Evolutionary conservation across 2,797 vertebrate species (phyloP), one percentile per base, ranked within the genome.

Genomic region (Stomatorhinus walkeri): DNA sequence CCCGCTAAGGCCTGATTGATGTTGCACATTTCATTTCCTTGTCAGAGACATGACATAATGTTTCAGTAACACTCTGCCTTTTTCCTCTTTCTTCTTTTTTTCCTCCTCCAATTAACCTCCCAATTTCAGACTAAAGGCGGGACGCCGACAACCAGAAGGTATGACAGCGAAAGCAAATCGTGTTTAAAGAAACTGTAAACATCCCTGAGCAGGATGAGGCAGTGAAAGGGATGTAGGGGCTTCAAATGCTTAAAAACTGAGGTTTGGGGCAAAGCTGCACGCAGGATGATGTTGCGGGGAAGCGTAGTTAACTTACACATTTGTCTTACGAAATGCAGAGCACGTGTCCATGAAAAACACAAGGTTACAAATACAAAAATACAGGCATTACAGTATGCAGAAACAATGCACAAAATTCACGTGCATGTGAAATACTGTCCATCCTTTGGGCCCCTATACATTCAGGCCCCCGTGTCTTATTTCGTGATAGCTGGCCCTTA

Each of bases 1-100:
- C 90, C 92, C 93, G 94, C 93, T 94, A 90, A 93, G 91, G 93
- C 92, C 93, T 95, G 95, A 96, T 94, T 92, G 95, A 96, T 94
- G 95, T 94, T 94, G 95, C 93, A 93, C 92, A 90, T 94, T 94
- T 96, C 94, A 94, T 95, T 95, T 94, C 94, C 95, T 95, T 94
- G 93, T 95, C 96, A 93, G 92, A 95, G 93, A 94, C 93, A 92
- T 96, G 96, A 96, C 95, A 95, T 95, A 95, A 95, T 91, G 94
- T 94, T 93, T 94, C 94, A 90, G 95, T 95, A 96, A 96, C 94
- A 94, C 94, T 94, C 92, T 91, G 91, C 91, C 92, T 92, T 91
- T 56, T 36, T 88, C 16, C 40, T 81, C 61, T 59, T 56, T 76
- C 83, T 85, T 85, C 88, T 89, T 49, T 48, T 49, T 83, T 48